These are phyloP conservation scores for Mimumesa dahlbomi DNA, from an alignment of 2,888 invertebrate genomes.

Conservation along the genomic window DNA sequence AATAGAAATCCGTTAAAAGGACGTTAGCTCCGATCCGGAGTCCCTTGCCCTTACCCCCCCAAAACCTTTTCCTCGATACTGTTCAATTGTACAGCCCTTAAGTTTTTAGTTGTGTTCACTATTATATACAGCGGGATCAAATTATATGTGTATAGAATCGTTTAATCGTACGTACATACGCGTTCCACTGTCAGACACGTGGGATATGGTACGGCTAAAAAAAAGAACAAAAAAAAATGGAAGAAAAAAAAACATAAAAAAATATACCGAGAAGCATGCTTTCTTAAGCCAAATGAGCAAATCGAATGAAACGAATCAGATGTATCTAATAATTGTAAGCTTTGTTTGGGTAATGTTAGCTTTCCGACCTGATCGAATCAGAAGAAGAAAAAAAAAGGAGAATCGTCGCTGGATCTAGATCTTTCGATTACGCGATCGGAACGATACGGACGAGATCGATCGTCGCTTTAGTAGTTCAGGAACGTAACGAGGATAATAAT, in stretches of 20 bases:
- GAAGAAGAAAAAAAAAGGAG: no score
- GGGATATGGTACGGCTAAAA: constrained; percentile 28
- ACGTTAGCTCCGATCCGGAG: constrained; percentile 41
- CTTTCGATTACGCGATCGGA: constrained; percentile 20
- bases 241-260: constrained; percentile 20
- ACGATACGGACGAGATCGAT: constrained; percentile 20
- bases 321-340: not conserved
- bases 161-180: constrained; percentile 42
- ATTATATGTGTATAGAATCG: constrained; percentile 69
- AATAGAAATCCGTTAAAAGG: constrained; percentile 39
- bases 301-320: not conserved
- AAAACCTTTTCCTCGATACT: constrained; percentile 26
- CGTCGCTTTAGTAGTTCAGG: constrained; percentile 60
- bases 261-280: constrained; percentile 30
- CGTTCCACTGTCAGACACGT: not conserved
- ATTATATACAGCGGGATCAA: constrained; percentile 75
- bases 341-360: not conserved
- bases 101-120: constrained; percentile 75
- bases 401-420: constrained; percentile 9
- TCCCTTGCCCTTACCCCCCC: not conserved
- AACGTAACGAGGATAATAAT: constrained; percentile 27
- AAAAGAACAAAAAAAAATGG: not conserved
- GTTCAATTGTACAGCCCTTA: constrained; percentile 69
- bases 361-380: no score
- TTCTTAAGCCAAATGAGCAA: constrained; percentile 8